These are phyloP conservation scores for Protonemura montana DNA, from an alignment of 2,888 invertebrate genomes.

Conservation along the genomic window DNA sequence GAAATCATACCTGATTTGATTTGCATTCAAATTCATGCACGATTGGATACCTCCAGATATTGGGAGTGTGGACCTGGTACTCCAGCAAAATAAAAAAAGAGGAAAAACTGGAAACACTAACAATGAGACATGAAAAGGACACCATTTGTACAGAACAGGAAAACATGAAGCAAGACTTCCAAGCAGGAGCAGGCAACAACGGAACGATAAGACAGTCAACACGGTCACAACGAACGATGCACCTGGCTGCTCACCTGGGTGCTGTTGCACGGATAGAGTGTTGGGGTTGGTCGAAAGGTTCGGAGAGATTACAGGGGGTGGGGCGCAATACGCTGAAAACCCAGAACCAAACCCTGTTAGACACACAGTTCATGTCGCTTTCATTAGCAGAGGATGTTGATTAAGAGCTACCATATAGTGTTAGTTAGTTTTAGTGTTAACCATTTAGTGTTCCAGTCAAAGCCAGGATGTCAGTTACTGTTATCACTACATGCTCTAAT, in stretches of 20 bases:
- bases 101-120: too few relatives aligned
- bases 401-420: too few relatives aligned
- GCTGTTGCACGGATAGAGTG: slow-evolving; percentile 68
- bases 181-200: neutral
- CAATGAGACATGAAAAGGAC: too few relatives aligned
- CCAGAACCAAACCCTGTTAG: slow-evolving; percentile 35
- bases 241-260: slow-evolving; percentile 66
- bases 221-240: neutral
- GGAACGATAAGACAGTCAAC: neutral
- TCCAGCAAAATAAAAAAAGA: too few relatives aligned
- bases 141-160: too few relatives aligned
- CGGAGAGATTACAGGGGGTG: slow-evolving; percentile 65
- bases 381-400: neutral
- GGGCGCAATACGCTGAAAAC: slow-evolving; percentile 70
- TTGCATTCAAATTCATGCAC: neutral
- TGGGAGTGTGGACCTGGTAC: too few relatives aligned
- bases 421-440: too few relatives aligned
- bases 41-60: too few relatives aligned
- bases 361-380: slow-evolving; percentile 1
- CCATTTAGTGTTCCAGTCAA: too few relatives aligned
- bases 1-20: neutral
- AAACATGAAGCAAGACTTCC: neutral
- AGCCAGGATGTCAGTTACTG: too few relatives aligned
- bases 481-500: too few relatives aligned
- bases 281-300: slow-evolving; percentile 73